Evolutionary conservation across 2,888 invertebrate genomes (phyloP).

Genomic region (Siphlonurus alternatus): DNA sequence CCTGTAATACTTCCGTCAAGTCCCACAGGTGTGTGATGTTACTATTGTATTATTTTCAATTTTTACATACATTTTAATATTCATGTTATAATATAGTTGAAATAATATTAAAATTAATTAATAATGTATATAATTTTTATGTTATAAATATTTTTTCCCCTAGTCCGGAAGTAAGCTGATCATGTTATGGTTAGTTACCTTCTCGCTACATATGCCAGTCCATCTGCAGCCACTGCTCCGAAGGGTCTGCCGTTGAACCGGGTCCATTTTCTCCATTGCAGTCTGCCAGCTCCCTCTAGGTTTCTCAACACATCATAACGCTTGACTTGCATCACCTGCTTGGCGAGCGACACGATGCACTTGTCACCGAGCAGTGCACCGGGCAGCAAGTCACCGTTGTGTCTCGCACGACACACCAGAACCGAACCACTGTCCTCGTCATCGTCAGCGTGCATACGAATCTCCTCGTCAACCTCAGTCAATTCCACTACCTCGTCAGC

Average conservation of each 20-base stretch:
- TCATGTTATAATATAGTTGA: too few species aligned
- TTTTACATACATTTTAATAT: not conserved
- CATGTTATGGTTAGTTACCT: too few species aligned
- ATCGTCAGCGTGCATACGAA: constrained; percentile 33
- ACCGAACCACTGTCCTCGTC: constrained; percentile 31
- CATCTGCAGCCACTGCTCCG: constrained; percentile 41
- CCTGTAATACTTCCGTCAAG: too few species aligned
- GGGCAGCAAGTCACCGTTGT: constrained; percentile 55
- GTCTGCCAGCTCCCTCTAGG: constrained; percentile 54
- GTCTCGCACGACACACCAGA: constrained; percentile 47
- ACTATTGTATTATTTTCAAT: not conserved
- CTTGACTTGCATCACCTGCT: constrained; percentile 14
- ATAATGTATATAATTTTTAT: too few species aligned
- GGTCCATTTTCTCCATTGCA: constrained; percentile 61
- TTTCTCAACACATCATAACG: constrained; percentile 59
- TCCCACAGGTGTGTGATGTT: too few species aligned
- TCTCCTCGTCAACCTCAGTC: constrained; percentile 20
- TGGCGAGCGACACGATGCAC: constrained; percentile 18
- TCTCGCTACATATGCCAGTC: constrained; percentile 9
- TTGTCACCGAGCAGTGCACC: constrained; percentile 43
- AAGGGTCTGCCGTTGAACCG: constrained; percentile 43
- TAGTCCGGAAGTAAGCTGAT: too few species aligned
- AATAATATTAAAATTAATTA: too few species aligned
- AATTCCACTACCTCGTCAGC: constrained; percentile 7
- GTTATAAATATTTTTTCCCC: too few species aligned